Percentiles rank a stretch among this genome's conserved stretches.
Evolutionary conservation across 2,888 invertebrate genomes (phyloP).

Genomic region (Heliconius erato): DNA sequence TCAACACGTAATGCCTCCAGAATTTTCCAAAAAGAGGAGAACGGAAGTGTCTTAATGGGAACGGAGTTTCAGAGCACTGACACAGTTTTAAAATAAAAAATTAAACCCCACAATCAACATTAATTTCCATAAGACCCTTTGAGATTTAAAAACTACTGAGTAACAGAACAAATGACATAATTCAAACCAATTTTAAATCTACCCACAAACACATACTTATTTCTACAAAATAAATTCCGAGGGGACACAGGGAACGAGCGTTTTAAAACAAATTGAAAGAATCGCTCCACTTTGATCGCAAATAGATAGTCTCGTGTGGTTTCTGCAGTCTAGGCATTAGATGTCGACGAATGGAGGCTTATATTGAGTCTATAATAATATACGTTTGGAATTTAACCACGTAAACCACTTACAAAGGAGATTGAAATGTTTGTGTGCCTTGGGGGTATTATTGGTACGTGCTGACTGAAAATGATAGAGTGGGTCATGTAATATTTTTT

Average conservation of each 20-base stretch:
- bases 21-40: neutral
- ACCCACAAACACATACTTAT: neutral
- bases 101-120: neutral
- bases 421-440: neutral
- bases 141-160: neutral
- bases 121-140: neutral
- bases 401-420: slow-evolving; percentile 6
- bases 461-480: neutral
- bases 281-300: neutral
- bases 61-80: neutral
- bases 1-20: neutral
- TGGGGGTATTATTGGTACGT: neutral
- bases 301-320: slow-evolving; percentile 13
- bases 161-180: neutral
- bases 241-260: neutral
- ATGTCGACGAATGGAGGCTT: neutral
- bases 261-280: slow-evolving; percentile 25
- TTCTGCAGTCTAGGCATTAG: slow-evolving; percentile 6
- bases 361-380: neutral
- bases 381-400: slow-evolving; percentile 5
- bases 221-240: slow-evolving; percentile 3
- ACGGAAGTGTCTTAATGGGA: neutral
- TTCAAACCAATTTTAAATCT: slow-evolving; percentile 15
- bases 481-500: neutral
- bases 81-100: neutral